Evolutionary conservation across 2,888 invertebrate species (phyloP), one percentile per base, ranked within the genome.

Genomic region (Trilocha varians): DNA sequence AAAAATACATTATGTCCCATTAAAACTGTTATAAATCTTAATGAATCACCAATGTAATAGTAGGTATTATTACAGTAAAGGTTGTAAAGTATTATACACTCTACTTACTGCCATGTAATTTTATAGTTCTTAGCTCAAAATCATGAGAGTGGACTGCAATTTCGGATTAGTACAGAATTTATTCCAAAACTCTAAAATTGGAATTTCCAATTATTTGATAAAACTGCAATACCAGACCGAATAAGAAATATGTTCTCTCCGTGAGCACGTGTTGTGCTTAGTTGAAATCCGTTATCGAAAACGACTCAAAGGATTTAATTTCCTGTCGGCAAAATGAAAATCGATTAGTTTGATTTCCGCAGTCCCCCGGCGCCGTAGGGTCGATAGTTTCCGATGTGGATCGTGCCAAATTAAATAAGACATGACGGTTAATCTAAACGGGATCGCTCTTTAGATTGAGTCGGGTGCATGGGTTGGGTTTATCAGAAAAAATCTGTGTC

Each of bases 321-420:
- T 85, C 85, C 85, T 82, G 82, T 69, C 73, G 70, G 61, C 69
- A 72, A 76, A 84, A 85, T 82, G 84, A 80, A 78, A 84, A 84
- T 84, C 84, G 85, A 85, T 85, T 84, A 84, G 84, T 82, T 84
- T 70, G 75, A 84, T 84, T 82, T 85, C 85, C 85, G 79, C 61
- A 59, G 71, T 66, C 70, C 68, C 67, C 56, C 65, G 67, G 64
- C 67, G 68, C 62, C 59, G 55, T 63, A 59, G 69, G 73, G 67
- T 68, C 70, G 74, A 76, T 79, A 80, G 83, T 78, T 82, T 77
- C 78, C 80, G 78, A 75, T 69, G 67, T 55, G 65, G 65, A 60
- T 48, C 60, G 59, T 55, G 59, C 65, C 63, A 65, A 66, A 72
- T 73, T 79, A 76, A 79, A 82, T 78, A 79, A 78, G 76, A 78